These are phyloP conservation scores for Saccopteryx bilineata DNA, from an alignment of 2,113 vertebrate genomes.

Conservation along the genomic window DNA sequence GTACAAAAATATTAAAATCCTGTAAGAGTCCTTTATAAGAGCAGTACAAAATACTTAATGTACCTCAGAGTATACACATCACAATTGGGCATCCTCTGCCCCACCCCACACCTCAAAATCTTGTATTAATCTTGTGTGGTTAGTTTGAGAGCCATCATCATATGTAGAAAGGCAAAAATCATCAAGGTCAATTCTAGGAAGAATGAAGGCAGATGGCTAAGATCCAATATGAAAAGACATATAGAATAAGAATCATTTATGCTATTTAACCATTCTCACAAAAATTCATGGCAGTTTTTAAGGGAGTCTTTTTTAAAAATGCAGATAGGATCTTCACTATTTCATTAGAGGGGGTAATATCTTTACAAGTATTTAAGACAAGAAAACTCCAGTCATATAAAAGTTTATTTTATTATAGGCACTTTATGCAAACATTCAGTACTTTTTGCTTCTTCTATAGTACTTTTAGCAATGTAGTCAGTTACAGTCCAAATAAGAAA, in stretches of 20 bases:
- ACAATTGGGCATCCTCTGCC: neutral
- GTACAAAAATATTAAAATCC: slow-evolving; percentile 27
- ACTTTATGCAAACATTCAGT: slow-evolving; percentile 35
- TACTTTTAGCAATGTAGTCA: slow-evolving; percentile 55
- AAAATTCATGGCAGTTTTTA: neutral
- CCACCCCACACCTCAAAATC: neutral
- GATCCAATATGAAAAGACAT: neutral
- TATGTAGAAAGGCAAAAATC: neutral
- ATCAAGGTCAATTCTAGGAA: neutral
- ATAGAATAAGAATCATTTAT: neutral
- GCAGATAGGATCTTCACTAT: neutral
- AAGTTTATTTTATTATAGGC: slow-evolving; percentile 72
- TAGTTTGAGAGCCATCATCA: neutral
- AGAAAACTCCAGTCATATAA: neutral
- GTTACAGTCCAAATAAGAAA: slow-evolving; percentile 56
- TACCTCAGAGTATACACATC: neutral
- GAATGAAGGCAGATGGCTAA: neutral
- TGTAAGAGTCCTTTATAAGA: neutral
- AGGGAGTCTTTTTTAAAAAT: neutral
- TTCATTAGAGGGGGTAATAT: neutral
- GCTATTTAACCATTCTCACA: too few relatives aligned
- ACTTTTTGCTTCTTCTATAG: slow-evolving; percentile 38
- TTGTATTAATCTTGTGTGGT: neutral
- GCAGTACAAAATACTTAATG: neutral
- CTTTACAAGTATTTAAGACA: slow-evolving; percentile 5